phyloP scores from a whole-genome alignment of 2,888 invertebrate genomes.

The Drosophila subquinaria region DNA sequence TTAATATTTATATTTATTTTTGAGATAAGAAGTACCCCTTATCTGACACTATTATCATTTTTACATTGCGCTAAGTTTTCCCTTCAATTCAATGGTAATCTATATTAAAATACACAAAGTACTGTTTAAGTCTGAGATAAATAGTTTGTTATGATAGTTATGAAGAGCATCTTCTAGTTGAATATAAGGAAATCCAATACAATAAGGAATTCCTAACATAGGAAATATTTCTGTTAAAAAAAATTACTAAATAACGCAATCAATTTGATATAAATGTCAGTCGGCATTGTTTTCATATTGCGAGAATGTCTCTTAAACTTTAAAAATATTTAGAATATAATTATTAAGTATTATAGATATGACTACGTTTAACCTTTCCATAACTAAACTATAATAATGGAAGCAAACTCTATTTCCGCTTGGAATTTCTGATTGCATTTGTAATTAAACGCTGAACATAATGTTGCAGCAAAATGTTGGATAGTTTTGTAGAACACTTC shows the following conservation, averaged over 20 bases:
- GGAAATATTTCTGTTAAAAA: no score
- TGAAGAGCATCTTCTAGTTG: neutral
- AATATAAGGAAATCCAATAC: neutral
- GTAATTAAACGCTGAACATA: neutral
- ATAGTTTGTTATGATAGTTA: neutral
- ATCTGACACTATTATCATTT: neutral
- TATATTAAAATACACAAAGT: neutral
- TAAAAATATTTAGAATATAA: no score
- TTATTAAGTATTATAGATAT: neutral
- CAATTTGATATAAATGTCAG: no score
- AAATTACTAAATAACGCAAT: no score
- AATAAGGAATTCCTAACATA: no score
- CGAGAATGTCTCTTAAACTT: no score
- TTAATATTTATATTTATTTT: neutral
- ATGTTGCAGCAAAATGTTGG: constrained; percentile 39
- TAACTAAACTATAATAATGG: neutral
- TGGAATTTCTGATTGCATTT: constrained; percentile 13
- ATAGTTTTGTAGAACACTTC: constrained; percentile 34
- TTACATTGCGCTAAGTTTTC: neutral
- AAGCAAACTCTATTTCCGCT: neutral
- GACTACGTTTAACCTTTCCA: constrained; percentile 7
- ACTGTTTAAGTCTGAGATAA: neutral
- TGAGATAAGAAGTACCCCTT: neutral
- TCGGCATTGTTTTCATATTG: no score
- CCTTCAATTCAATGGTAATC: neutral